Percentiles rank a stretch among this genome's conserved stretches.
phyloP scores from a whole-genome alignment of 2,113 vertebrate species.

The Serinus canaria region DNA sequence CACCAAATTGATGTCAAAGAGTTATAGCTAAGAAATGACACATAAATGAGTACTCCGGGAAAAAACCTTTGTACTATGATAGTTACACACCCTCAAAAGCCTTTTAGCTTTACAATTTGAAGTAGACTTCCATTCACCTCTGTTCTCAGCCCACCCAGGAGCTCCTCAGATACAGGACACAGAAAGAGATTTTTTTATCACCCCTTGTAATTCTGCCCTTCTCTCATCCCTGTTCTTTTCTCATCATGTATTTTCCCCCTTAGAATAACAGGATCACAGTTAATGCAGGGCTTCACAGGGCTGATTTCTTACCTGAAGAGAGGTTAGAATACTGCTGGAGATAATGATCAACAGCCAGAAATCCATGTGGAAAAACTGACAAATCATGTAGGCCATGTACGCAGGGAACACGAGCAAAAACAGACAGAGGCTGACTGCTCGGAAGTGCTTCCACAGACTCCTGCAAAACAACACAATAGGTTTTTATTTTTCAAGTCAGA shows the following conservation, averaged over 20 bases:
- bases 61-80: background rate
- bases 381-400: slow-evolving; percentile 99
- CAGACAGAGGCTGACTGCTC: slow-evolving; percentile 92
- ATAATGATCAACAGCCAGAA: slow-evolving; percentile 99
- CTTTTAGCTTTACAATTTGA: background rate
- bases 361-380: slow-evolving; percentile 99
- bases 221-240: background rate
- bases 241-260: background rate
- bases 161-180: background rate
- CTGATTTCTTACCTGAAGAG: slow-evolving; percentile 86
- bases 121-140: background rate
- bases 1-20: background rate
- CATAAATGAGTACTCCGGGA: background rate
- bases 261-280: background rate
- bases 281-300: background rate
- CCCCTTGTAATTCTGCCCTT: background rate
- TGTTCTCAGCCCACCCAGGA: background rate
- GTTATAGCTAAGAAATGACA: background rate
- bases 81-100: background rate
- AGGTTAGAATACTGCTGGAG: slow-evolving; percentile 96
- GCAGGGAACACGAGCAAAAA: slow-evolving; percentile 94
- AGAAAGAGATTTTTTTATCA: background rate
- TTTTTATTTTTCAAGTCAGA: background rate
- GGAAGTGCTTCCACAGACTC: slow-evolving; percentile 98
- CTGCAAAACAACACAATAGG: slow-evolving; percentile 66